phyloP scores from a whole-genome alignment of 2,797 vertebrate species.

The Lacerta viridis region DNA sequence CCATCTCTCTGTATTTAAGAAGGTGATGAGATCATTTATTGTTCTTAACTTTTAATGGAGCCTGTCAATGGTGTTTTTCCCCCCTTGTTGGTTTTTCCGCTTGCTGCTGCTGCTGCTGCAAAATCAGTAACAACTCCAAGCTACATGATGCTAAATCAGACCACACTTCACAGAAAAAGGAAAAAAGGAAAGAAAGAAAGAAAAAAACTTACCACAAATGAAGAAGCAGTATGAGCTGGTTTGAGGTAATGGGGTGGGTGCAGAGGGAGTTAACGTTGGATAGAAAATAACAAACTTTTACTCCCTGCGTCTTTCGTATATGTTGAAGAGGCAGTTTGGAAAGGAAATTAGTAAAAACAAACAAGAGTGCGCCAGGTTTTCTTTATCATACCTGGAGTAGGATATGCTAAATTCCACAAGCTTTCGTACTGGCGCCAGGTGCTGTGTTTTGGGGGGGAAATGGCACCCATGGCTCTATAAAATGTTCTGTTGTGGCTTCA shows the following conservation, averaged over 20 bases:
- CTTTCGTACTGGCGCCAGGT: conserved; percentile 78
- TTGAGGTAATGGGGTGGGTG: conserved; percentile 62
- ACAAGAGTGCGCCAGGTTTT: conserved; percentile 79
- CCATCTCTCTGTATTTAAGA: conserved; percentile 64
- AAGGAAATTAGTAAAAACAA: conserved; percentile 84
- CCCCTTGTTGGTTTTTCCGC: conserved; percentile 60
- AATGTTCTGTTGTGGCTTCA: conserved; percentile 85
- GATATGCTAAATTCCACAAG: conserved; percentile 76
- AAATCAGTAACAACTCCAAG: conserved; percentile 70
- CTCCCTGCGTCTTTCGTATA: conserved; percentile 80
- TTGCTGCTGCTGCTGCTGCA: conserved; percentile 49
- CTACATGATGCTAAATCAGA: conserved; percentile 79
- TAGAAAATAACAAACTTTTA: conserved; percentile 82
- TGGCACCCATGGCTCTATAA: conserved; percentile 80
- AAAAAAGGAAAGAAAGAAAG: conserved; percentile 41
- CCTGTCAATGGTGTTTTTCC: conserved; percentile 66
- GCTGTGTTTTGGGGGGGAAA: conserved; percentile 68
- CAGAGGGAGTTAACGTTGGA: conserved; percentile 73
- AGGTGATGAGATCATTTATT: conserved; percentile 80
- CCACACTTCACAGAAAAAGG: conserved; percentile 51
- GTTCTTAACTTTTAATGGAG: conserved; percentile 75
- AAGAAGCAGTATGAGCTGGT: conserved; percentile 80
- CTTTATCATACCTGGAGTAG: conserved; percentile 85
- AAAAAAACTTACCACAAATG: conserved; percentile 73
- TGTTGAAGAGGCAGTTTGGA: conserved; percentile 81